Conservation (phyloP, 1,140 invertebrate species). For the Leptinotarsa undecemlineata region DNA sequence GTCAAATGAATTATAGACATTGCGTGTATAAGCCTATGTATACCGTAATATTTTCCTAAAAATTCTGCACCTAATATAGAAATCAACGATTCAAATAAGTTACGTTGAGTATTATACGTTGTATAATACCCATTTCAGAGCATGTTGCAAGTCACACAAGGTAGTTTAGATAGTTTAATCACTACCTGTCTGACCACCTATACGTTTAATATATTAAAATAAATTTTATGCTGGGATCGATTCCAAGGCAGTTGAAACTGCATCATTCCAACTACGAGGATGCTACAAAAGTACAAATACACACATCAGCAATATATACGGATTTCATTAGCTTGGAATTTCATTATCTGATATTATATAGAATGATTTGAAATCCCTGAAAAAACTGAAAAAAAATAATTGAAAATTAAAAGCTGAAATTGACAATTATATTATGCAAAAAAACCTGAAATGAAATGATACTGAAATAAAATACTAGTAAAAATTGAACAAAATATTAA, state of each 20-base stretch:
- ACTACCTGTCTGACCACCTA: background rate
- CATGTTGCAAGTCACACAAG: background rate
- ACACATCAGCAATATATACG: too few relatives aligned
- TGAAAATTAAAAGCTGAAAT: too few relatives aligned
- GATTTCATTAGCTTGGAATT: too few relatives aligned
- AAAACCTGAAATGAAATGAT: too few relatives aligned
- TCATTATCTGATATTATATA: too few relatives aligned
- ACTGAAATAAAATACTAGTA: too few relatives aligned
- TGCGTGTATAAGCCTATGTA: background rate
- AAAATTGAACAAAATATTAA: too few relatives aligned
- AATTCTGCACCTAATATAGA: background rate
- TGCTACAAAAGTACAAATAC: background rate
- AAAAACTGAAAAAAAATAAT: too few relatives aligned
- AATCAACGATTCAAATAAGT: background rate
- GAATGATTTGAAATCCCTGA: too few relatives aligned
- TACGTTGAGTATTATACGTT: background rate
- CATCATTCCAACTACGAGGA: background rate
- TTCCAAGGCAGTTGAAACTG: background rate
- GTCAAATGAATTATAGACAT: too few relatives aligned
- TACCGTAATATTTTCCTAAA: background rate
- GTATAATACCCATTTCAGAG: background rate
- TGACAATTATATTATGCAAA: too few relatives aligned
- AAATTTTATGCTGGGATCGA: background rate
- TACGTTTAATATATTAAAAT: background rate
- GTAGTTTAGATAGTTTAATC: slow-evolving; percentile 8